phyloP scores from a whole-genome alignment of 1,140 invertebrate genomes.

The Apis dorsata region DNA sequence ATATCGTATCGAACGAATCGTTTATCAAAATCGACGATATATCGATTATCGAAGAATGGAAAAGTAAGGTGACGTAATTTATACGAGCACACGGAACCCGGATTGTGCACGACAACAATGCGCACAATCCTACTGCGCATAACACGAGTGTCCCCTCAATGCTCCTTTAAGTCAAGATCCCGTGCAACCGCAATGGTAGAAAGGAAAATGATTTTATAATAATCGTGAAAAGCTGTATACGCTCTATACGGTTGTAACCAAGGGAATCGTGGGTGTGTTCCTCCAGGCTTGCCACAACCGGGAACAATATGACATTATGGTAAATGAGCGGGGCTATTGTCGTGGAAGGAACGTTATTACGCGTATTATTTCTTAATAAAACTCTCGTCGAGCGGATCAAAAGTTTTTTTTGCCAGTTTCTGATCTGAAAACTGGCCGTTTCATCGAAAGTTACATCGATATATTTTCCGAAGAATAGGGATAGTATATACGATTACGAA shows the following conservation, averaged over 20 bases:
- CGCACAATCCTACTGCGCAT: too few relatives aligned
- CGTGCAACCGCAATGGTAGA: conserved; percentile 46
- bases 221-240: conserved; percentile 54
- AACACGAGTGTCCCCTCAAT: background rate
- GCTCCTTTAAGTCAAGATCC: conserved; percentile 11
- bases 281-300: conserved; percentile 37
- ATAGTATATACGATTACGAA: background rate
- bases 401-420: too few relatives aligned
- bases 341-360: conserved; percentile 24
- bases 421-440: too few relatives aligned
- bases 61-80: background rate
- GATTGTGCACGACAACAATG: background rate
- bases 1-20: too few relatives aligned
- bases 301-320: conserved; percentile 70
- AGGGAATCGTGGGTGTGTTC: conserved; percentile 67
- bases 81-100: too few relatives aligned
- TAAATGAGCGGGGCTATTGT: conserved; percentile 60
- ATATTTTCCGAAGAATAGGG: too few relatives aligned
- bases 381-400: too few relatives aligned
- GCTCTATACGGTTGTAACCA: conserved; percentile 9
- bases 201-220: conserved; percentile 68
- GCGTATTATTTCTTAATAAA: background rate
- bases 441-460: too few relatives aligned
- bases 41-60: background rate
- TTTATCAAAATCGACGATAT: background rate